Conservation (phyloP, 2,888 invertebrate genomes). For the Drosophila kambysellisi region DNA sequence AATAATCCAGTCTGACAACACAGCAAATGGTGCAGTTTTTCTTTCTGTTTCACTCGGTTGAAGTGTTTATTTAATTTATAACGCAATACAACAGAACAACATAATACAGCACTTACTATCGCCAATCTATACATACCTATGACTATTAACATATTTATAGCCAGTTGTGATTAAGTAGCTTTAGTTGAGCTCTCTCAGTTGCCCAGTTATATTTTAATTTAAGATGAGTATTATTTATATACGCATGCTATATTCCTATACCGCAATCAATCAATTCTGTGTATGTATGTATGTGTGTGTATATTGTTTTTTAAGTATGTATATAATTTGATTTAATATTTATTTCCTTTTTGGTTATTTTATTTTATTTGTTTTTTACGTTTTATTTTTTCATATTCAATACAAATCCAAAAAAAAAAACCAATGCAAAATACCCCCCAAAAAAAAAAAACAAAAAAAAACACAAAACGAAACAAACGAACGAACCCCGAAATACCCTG, state of each 20-base stretch:
- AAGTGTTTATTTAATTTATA: conserved; percentile 22
- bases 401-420: conserved; percentile 25
- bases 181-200: conserved; percentile 7
- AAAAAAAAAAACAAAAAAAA: neutral
- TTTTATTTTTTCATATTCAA: conserved; percentile 63
- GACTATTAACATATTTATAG: neutral
- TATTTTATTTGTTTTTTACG: conserved; percentile 51
- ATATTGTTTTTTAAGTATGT: conserved; percentile 40
- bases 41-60: conserved; percentile 20
- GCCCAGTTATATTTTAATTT: neutral
- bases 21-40: conserved; percentile 57
- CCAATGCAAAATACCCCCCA: conserved; percentile 39
- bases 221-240: conserved; percentile 3
- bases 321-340: conserved; percentile 43
- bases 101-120: conserved; percentile 14
- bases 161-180: conserved; percentile 1
- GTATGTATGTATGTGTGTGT: conserved; percentile 10
- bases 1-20: conserved; percentile 69
- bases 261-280: neutral
- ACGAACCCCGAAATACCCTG: conserved; percentile 34
- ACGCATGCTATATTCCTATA: conserved; percentile 12
- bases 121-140: conserved; percentile 5
- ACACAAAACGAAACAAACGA: conserved; percentile 11
- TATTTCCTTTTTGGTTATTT: conserved; percentile 49
- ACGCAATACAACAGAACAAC: conserved; percentile 37